phyloP scores from a whole-genome alignment of 2,113 vertebrate species.

The Vidua macroura region DNA sequence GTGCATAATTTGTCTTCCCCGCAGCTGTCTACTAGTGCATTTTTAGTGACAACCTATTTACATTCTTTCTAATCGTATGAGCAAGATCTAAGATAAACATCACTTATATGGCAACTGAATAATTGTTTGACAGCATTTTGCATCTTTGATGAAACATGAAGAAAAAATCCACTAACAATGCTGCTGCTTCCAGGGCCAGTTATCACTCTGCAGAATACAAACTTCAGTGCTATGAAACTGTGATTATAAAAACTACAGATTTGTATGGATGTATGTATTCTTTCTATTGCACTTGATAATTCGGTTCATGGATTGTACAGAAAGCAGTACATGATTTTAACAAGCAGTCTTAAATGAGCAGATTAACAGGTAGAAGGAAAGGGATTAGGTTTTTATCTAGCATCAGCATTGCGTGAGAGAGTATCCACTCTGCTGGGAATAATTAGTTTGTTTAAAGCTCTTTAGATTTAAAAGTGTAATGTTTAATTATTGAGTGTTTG shows the following conservation, averaged over 20 bases:
- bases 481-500: conserved; percentile 10
- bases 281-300: not conserved
- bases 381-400: not conserved
- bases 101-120: not conserved
- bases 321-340: not conserved
- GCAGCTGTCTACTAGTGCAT: not conserved
- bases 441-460: conserved; percentile 14
- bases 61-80: not conserved
- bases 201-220: not conserved
- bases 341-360: not conserved
- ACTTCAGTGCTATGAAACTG: not conserved
- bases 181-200: not conserved
- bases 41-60: conserved; percentile 18
- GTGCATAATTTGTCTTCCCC: not conserved
- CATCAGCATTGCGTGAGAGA: not conserved
- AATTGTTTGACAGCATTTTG: conserved; percentile 26
- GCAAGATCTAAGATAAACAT: conserved; percentile 6
- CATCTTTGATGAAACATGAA: conserved; percentile 19
- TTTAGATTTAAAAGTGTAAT: not conserved
- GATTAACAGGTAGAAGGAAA: not conserved
- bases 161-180: not conserved
- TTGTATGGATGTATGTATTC: not conserved
- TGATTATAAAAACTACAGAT: not conserved
- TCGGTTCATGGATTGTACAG: not conserved
- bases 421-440: not conserved